phyloP scores from a whole-genome alignment of 2,797 vertebrate genomes.

The Pipistrellus kuhlii region DNA sequence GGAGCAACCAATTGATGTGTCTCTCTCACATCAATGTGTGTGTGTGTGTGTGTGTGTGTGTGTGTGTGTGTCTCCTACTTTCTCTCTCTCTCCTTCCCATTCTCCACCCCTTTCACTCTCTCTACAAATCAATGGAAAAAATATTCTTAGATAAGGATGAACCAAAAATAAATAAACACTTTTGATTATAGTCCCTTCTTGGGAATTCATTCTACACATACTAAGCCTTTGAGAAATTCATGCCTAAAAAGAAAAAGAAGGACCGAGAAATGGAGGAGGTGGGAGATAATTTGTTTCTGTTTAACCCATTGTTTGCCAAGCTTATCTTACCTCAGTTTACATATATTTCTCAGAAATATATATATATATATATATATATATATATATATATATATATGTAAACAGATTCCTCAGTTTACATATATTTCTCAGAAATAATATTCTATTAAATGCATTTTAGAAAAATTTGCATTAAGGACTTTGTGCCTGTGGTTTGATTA shows the following conservation, averaged over 20 bases:
- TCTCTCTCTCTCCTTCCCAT: too few species aligned
- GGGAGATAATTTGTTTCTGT: neutral
- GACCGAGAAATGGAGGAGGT: neutral
- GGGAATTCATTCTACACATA: neutral
- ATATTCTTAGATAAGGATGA: too few species aligned
- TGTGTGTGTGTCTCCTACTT: too few species aligned
- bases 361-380: too few species aligned
- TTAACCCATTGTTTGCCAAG: neutral
- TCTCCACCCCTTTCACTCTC: too few species aligned
- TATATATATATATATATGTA: too few species aligned
- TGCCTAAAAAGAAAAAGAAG: neutral
- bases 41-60: too few species aligned
- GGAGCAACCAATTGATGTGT: too few species aligned
- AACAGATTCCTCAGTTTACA: neutral
- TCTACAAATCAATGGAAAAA: too few species aligned
- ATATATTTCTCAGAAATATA: constrained; percentile 27
- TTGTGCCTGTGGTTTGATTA: constrained; percentile 13
- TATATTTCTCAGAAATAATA: constrained; percentile 40
- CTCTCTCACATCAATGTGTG: too few species aligned
- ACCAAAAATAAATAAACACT: neutral
- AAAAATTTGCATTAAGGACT: neutral
- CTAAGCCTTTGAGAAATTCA: neutral
- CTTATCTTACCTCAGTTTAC: neutral
- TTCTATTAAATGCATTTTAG: neutral
- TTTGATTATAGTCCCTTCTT: neutral